Evolutionary conservation across 2,113 vertebrate species (phyloP).

Genomic region (Phalacrocorax carbo): DNA sequence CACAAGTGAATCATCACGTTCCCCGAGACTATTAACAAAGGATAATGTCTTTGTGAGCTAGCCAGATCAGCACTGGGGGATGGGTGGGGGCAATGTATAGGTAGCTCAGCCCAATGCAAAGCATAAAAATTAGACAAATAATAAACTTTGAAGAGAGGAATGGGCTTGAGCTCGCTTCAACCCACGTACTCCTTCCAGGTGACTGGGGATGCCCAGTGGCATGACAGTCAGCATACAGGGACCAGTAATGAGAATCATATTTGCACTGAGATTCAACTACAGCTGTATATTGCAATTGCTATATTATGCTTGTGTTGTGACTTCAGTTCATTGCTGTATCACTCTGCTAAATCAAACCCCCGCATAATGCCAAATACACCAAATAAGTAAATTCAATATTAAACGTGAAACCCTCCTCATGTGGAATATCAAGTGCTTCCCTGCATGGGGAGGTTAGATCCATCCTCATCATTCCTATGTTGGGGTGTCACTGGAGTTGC

Average conservation of each 20-base stretch:
- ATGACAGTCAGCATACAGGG: background rate
- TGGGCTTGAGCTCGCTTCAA: background rate
- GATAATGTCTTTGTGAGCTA: background rate
- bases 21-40: background rate
- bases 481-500: background rate
- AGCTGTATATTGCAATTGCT: background rate
- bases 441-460: background rate
- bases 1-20: background rate
- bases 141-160: background rate
- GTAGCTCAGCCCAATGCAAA: background rate
- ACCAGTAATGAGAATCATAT: background rate
- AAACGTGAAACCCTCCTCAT: background rate
- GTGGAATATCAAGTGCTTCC: background rate
- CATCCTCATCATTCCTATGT: accelerated
- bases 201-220: background rate
- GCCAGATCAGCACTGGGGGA: background rate
- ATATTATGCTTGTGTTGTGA: background rate
- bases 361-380: background rate
- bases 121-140: background rate
- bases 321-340: background rate
- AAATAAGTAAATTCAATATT: background rate
- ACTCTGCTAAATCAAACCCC: background rate
- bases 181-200: background rate
- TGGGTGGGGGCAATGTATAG: too few relatives aligned
- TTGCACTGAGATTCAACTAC: background rate